Conservation (phyloP, 2,113 vertebrate species). For the Toxotes jaculatrix region DNA sequence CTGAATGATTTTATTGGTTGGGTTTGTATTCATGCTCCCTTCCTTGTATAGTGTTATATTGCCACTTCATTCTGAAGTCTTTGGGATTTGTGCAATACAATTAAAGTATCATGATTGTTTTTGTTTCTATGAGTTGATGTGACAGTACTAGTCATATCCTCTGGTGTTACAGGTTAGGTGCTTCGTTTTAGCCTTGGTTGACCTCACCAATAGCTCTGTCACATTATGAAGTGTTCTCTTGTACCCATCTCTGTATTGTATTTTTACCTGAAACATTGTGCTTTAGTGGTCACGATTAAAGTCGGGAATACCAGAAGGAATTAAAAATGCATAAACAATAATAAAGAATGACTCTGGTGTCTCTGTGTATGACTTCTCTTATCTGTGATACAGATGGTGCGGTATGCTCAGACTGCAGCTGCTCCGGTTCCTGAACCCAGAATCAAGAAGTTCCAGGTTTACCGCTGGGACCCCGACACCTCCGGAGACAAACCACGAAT, state of each 20-base stretch:
- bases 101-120: not conserved
- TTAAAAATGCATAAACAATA: not conserved
- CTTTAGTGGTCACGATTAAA: not conserved
- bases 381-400: conserved; percentile 76
- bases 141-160: not conserved
- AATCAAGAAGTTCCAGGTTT: conserved; percentile 94
- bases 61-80: not conserved
- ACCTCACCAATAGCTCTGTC: not conserved
- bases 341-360: too few species aligned
- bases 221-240: not conserved
- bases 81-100: not conserved
- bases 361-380: not conserved
- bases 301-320: not conserved
- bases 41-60: not conserved
- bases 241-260: not conserved
- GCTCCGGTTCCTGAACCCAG: conserved; percentile 78
- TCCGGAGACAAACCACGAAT: conserved; percentile 92
- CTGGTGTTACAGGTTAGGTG: conserved; percentile 1
- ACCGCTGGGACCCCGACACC: conserved; percentile 95
- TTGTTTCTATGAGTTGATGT: conserved; percentile 14
- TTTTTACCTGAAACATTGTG: not conserved
- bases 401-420: conserved; percentile 85
- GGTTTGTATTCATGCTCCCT: not conserved
- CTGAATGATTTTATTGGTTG: not conserved
- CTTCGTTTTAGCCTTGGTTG: conserved; percentile 1